Base-by-base conservation (phyloP, 1,140 invertebrate species). In the Heliconius eleuchia region DNA sequence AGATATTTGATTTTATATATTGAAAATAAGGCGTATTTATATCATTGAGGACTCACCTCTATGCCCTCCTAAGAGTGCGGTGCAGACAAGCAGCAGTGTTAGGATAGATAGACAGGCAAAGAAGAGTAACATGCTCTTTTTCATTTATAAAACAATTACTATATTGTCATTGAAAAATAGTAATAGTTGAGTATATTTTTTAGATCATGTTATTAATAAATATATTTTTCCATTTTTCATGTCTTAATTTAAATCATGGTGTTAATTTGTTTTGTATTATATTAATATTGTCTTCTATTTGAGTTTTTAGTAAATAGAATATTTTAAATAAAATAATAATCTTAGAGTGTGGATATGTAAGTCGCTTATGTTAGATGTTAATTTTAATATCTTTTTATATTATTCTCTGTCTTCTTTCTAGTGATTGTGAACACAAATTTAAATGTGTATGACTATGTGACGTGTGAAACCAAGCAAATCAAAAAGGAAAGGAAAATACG, bases 11-110 rank as follows among this genome's bases (percentile, higher is more conserved):
- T 27, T 30, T 66, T 11, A 30, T 30, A 66, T 66, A 27, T 46
- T 30, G 60, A 16, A 66, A n/a, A 30, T 66, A 66, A 66, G 23
- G 60, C 60, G 30, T 76, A 76, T 74, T 73, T 77, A 80, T 75
- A 74, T 50, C n/a, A 9, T 78, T 71, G 82, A 86, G 80, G 83
- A 90, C 89, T 92, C 84, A 92, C 91, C 92, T 94, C 92, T 82
- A 94, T 92, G 89, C 92, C 92, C 83, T 94, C 92, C 92, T 94
- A 93, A 86, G 86, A 82, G 90, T 91, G 91, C 86, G 82, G 81
- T 91, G 90, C 89, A 85, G 82, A 92, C 82, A 93, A 91, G 91
- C 91, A 84, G 87, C 82, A 89, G 90, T 92, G 89, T 91, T 88
- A 91, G 84, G 89, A 93, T 86, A 92, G 90, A 89, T 82, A 89